Evolutionary conservation across 2,113 vertebrate species (phyloP).

Genomic region (Neoarius graeffei): DNA sequence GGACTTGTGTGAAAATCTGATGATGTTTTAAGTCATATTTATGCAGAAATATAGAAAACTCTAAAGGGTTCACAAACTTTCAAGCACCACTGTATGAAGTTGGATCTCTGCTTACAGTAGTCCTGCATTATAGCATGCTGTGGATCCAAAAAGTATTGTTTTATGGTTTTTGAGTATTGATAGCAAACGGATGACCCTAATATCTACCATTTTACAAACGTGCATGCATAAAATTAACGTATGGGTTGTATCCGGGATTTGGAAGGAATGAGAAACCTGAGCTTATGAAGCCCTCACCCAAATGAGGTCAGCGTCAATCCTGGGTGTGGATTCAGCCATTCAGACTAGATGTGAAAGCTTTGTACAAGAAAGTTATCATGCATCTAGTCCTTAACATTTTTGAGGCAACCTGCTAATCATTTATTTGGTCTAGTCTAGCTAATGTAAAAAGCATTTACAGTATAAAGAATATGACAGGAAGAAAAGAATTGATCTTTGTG

Average conservation of each 20-base stretch:
- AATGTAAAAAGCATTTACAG: background rate
- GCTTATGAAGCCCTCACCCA: background rate
- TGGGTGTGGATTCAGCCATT: background rate
- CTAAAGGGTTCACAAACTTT: too few relatives aligned
- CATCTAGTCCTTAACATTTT: background rate
- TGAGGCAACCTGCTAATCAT: background rate
- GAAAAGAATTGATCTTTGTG: background rate
- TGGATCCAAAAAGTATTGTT: background rate
- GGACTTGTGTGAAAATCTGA: too few relatives aligned
- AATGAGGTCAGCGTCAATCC: background rate
- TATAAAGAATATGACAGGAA: background rate
- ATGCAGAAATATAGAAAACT: too few relatives aligned
- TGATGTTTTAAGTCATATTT: too few relatives aligned
- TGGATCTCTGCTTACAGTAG: too few relatives aligned
- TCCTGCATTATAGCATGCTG: too few relatives aligned
- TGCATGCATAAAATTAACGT: background rate
- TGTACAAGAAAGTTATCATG: background rate
- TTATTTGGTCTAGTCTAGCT: background rate
- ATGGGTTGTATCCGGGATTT: background rate
- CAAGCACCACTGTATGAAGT: too few relatives aligned
- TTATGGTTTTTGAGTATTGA: background rate
- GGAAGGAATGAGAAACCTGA: background rate
- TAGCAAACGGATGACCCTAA: background rate
- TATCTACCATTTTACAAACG: background rate
- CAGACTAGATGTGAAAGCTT: background rate